Conservation (phyloP, 2,797 vertebrate genomes). For the Aulostomus chinensis region DNA sequence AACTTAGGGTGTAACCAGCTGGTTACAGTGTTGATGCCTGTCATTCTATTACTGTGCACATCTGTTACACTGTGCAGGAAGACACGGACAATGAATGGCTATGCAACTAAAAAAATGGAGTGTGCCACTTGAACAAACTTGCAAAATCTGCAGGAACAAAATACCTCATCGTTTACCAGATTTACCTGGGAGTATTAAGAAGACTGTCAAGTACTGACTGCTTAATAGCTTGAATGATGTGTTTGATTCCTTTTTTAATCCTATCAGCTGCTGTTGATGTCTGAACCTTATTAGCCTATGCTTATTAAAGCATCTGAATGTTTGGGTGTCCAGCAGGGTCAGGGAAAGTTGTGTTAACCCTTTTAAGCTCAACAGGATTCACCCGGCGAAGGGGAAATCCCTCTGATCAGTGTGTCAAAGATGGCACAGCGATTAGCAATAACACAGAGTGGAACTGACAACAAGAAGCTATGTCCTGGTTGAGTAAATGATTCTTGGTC, state of each 20-base stretch:
- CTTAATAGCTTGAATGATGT: neutral
- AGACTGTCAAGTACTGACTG: too few relatives aligned
- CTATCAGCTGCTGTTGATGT: neutral
- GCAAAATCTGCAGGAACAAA: too few relatives aligned
- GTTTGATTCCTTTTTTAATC: neutral
- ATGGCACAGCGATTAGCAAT: slow-evolving; percentile 22
- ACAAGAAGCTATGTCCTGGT: neutral
- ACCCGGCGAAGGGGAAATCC: slow-evolving; percentile 39
- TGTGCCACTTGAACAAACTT: too few relatives aligned
- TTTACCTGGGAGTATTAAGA: too few relatives aligned
- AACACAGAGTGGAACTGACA: slow-evolving; percentile 6
- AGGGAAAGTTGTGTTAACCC: slow-evolving; percentile 54
- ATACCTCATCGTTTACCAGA: too few relatives aligned
- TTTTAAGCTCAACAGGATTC: slow-evolving; percentile 32
- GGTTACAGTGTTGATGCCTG: slow-evolving; percentile 28
- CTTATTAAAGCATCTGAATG: slow-evolving; percentile 7
- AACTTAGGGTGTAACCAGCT: slow-evolving; percentile 17
- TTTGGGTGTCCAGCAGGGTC: slow-evolving; percentile 22
- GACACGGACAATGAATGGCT: too few relatives aligned
- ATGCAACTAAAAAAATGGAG: too few relatives aligned
- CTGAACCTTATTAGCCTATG: slow-evolving; percentile 5
- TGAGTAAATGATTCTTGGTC: neutral
- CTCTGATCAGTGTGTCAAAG: slow-evolving; percentile 31
- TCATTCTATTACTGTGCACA: slow-evolving; percentile 25
- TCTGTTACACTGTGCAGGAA: neutral